Base-by-base conservation (phyloP, 2,888 invertebrate genomes). In the Scrobipalpa costella region DNA sequence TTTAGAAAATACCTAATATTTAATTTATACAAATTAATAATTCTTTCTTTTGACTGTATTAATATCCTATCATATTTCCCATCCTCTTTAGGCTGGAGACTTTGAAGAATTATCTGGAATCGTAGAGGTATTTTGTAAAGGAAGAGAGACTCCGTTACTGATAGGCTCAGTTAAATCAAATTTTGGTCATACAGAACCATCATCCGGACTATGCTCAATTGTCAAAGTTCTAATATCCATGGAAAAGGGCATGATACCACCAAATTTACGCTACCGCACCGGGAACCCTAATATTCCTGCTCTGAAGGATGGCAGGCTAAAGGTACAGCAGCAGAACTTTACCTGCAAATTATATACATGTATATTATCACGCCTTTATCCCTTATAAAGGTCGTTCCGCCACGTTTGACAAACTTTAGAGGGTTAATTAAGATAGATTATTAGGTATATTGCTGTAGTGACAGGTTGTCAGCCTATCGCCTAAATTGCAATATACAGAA, bases 161-260 rank as follows among this genome's bases (percentile, higher is more conserved):
- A 94, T 98, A 72, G 98, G 98, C 11, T 52, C 50, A 21, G 9
- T 52, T 5, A 52, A 52, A 17, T 21, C 50, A 9, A 52, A 52
- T 15, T 97, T 98, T 96, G 98, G 98, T 0, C 98, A 98, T 77
- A 94, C 97, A 0, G 98, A 98, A 83, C 96, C 97, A 0, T 95
- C 95, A 0, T 95, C 95, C 27, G 97, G 96, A 38, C 86, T 97
- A 9, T 96, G 96, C 73, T 95, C 96, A 0, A 88, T 97, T 64
- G 96, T 96, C 0, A 97, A 97, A 84, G 93, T 97, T 21, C 81
- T 98, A 6, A 94, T 98, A 61, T 95, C 97, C 1, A 97, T 98
- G 95, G 97, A 98, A 84, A 81, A 93, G 40, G 96, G 96, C 9
- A 80, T 94, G 7, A 95, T 98, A 68, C 98, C 98, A 0, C 94